These are phyloP conservation scores for Poeciliopsis turneri DNA, from an alignment of 2,797 vertebrate genomes.

Conservation along the genomic window DNA sequence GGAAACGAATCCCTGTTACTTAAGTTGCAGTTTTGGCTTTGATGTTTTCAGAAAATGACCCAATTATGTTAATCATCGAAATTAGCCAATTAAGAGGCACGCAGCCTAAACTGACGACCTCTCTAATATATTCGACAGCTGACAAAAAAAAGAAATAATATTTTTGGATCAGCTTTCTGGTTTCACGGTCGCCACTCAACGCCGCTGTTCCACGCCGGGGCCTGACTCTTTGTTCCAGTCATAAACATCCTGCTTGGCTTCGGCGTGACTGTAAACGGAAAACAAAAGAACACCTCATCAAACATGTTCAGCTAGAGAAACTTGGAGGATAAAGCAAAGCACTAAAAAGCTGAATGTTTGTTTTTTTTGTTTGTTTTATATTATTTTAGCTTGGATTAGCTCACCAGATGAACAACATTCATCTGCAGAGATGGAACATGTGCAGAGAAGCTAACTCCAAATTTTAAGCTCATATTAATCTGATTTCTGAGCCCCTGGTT, in stretches of 20 bases:
- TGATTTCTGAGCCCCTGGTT: not conserved
- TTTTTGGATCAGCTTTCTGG: not conserved
- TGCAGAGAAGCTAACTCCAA: not conserved
- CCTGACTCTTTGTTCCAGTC: not conserved
- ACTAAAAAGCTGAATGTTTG: not conserved
- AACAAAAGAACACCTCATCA: not conserved
- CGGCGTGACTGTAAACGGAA: not conserved
- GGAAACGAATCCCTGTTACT: not conserved
- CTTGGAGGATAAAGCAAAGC: not conserved
- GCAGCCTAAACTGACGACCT: not conserved
- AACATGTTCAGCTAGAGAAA: not conserved
- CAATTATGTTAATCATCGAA: not conserved
- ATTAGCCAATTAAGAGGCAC: not conserved
- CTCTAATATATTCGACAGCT: not conserved
- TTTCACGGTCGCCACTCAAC: not conserved
- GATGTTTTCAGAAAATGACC: not conserved
- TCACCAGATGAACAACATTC: not conserved
- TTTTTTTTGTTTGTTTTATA: not conserved
- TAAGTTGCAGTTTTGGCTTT: not conserved
- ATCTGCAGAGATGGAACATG: not conserved
- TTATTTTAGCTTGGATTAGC: not conserved
- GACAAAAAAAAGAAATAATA: constrained; percentile 9
- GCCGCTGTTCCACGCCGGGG: not conserved
- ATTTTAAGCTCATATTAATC: not conserved
- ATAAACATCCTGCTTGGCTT: not conserved